Evolutionary conservation across 2,888 invertebrate species (phyloP).

Genomic region (Heliconius cydno): DNA sequence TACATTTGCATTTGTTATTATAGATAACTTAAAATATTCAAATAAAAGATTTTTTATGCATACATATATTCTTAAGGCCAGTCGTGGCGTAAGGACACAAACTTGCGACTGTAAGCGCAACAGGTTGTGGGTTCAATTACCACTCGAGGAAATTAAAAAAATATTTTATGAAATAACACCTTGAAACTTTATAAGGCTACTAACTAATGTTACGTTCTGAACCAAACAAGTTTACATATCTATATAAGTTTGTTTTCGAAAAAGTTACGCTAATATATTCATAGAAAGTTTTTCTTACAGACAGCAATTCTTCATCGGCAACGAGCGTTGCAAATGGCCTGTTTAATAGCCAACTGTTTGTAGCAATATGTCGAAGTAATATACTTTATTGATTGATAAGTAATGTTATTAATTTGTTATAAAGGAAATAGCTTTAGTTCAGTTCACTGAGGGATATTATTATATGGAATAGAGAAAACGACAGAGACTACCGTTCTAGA

Average conservation of each 20-base stretch:
- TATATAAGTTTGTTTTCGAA: slow-evolving; percentile 17
- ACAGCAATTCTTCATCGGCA: slow-evolving; percentile 34
- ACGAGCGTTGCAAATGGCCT: slow-evolving; percentile 37
- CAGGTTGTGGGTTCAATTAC: not conserved
- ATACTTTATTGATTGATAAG: slow-evolving; percentile 17
- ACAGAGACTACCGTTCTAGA: not conserved
- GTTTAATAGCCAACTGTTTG: slow-evolving; percentile 16
- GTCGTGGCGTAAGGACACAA: no score
- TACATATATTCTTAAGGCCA: not conserved
- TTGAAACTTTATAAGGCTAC: not conserved
- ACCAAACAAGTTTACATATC: not conserved
- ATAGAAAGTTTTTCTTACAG: slow-evolving; percentile 25
- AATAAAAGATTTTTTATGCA: no score
- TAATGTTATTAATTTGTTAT: slow-evolving; percentile 9
- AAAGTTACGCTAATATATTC: slow-evolving; percentile 19
- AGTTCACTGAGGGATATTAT: not conserved
- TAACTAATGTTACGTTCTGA: not conserved
- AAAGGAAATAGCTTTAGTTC: not conserved
- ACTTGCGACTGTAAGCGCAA: no score
- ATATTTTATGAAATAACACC: not conserved
- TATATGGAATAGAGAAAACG: not conserved
- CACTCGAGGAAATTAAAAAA: no score
- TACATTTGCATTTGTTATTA: no score
- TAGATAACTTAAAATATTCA: no score
- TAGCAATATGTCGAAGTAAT: slow-evolving; percentile 6